Conservation (phyloP, 2,797 vertebrate species). For the Gadopsis bispinosus region DNA sequence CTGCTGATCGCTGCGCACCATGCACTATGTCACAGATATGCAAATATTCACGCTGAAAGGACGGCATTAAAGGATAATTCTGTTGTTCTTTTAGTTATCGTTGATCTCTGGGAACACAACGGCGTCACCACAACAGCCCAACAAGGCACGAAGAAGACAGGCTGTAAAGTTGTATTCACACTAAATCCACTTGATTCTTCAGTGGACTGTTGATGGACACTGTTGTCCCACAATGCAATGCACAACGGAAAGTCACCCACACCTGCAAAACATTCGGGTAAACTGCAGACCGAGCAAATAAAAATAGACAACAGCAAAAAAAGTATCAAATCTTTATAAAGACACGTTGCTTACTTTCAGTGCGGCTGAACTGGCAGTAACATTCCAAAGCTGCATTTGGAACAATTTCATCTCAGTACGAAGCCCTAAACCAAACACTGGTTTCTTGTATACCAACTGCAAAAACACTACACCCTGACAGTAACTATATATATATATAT, state of each 20-base stretch:
- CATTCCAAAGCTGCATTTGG: not conserved
- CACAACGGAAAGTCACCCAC: not conserved
- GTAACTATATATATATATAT: not conserved
- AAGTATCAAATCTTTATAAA: not conserved
- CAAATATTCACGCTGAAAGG: not conserved
- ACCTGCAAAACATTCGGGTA: not conserved
- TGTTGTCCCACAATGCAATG: constrained; percentile 7
- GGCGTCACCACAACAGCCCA: not conserved
- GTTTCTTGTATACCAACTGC: not conserved
- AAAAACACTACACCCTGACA: not conserved
- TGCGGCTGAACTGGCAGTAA: not conserved
- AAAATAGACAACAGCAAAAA: not conserved
- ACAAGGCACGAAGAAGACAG: not conserved
- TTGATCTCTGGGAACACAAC: not conserved
- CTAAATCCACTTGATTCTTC: not conserved
- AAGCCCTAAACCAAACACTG: not conserved
- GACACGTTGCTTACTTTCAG: not conserved
- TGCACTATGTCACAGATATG: constrained; percentile 16
- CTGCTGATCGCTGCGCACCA: constrained; percentile 49
- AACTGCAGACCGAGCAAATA: not conserved
- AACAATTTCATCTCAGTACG: not conserved
- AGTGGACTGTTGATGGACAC: not conserved
- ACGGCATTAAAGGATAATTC: not conserved
- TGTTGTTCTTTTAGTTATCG: not conserved
- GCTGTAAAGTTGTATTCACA: not conserved